A percentile compares a stretch with the other conserved stretches of the same genome.
These are phyloP conservation scores for Symphodus melops DNA, from an alignment of 2,113 vertebrate species.

Conservation along the genomic window DNA sequence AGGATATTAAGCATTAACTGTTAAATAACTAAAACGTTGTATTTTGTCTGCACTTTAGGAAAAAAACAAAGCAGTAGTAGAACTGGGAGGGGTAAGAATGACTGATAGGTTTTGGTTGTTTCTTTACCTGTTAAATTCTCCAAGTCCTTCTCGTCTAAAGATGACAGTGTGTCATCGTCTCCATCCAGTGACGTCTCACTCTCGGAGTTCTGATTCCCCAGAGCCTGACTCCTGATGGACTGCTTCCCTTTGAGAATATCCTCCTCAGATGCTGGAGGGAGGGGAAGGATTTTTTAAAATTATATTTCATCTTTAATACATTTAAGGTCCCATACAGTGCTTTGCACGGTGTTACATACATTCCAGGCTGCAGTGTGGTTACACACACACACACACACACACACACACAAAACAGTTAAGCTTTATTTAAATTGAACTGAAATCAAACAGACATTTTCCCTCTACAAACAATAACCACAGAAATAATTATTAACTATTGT, in stretches of 20 bases:
- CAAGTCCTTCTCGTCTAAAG: conserved; percentile 96
- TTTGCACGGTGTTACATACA: neutral
- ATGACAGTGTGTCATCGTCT: conserved; percentile 95
- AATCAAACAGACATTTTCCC: no score
- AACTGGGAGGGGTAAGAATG: neutral
- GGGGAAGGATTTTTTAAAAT: conserved; percentile 12
- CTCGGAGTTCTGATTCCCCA: conserved; percentile 94
- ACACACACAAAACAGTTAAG: no score
- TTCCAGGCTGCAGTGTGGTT: no score
- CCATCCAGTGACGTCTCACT: conserved; percentile 91
- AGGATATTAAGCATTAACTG: neutral
- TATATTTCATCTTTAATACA: conserved; percentile 21
- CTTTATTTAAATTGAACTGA: no score
- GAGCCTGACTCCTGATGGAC: conserved; percentile 92
- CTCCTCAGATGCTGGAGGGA: conserved; percentile 89
- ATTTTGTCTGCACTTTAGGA: conserved; percentile 7
- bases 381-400: no score
- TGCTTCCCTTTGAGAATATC: conserved; percentile 95
- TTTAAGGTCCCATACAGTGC: neutral
- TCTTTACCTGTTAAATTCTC: conserved; percentile 93
- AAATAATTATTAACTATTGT: no score
- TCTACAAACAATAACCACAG: no score
- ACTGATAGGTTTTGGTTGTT: conserved; percentile 6
- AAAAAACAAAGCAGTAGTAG: neutral
- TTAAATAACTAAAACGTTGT: neutral